Evolutionary conservation across 2,888 invertebrate species (phyloP).

Genomic region (Griposia aprilina): DNA sequence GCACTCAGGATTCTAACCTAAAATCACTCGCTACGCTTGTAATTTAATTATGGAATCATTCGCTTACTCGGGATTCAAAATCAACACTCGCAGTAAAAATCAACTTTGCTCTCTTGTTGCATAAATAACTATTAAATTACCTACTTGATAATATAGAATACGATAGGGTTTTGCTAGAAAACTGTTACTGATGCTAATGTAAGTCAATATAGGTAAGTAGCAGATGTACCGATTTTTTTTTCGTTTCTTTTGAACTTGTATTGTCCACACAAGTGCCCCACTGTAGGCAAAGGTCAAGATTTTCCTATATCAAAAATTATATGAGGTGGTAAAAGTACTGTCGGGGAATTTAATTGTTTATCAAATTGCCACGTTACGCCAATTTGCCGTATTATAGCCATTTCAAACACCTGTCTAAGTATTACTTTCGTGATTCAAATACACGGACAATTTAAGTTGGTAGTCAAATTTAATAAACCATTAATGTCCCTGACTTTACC

Average conservation of each 20-base stretch:
- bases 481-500: no score
- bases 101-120: no score
- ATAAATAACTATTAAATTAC: neutral
- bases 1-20: no score
- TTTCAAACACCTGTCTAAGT: no score
- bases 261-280: no score
- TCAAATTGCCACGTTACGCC: neutral
- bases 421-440: neutral
- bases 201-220: neutral
- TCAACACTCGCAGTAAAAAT: no score
- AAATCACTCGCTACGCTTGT: no score
- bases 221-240: neutral
- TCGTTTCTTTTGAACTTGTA: neutral
- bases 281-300: neutral
- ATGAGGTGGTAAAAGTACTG: neutral
- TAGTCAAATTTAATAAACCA: neutral
- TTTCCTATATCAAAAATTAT: neutral
- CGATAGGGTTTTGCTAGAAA: conserved; percentile 23
- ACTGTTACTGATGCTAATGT: conserved; percentile 3
- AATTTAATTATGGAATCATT: no score
- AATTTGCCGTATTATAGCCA: neutral
- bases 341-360: neutral
- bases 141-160: conserved; percentile 13
- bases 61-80: no score
- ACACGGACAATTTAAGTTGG: neutral